These are phyloP conservation scores for Sitta carolinensis DNA, from an alignment of 2,797 vertebrate species.

Conservation along the genomic window DNA sequence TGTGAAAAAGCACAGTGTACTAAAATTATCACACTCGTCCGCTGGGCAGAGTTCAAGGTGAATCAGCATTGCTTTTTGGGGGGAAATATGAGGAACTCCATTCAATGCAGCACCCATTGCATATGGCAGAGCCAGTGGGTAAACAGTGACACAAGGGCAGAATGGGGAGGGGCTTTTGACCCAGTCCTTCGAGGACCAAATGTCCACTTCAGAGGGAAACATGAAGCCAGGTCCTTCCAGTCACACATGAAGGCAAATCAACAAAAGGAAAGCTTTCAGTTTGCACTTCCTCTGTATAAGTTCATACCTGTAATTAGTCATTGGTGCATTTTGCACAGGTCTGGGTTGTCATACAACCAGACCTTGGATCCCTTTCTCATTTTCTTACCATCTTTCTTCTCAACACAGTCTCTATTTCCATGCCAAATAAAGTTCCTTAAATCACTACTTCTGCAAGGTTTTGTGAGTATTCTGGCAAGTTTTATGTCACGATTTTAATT, in stretches of 20 bases:
- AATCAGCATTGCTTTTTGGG: neutral
- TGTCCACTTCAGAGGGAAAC: neutral
- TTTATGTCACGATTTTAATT: neutral
- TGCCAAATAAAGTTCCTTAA: neutral
- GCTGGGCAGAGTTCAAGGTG: neutral
- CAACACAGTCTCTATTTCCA: neutral
- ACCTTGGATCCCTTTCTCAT: neutral
- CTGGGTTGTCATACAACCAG: neutral
- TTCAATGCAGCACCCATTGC: neutral
- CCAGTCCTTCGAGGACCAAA: neutral
- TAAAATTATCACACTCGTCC: neutral
- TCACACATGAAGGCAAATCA: neutral
- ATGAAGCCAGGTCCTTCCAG: neutral
- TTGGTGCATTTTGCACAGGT: neutral
- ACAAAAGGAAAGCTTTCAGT: neutral
- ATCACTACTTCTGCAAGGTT: neutral
- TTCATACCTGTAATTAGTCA: neutral
- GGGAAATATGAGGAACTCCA: rapidly evolving
- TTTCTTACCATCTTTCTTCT: neutral
- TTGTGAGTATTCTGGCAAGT: neutral
- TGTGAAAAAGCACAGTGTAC: neutral
- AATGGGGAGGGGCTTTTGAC: neutral
- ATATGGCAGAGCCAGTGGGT: neutral
- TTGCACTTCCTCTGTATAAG: rapidly evolving
- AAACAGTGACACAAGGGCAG: neutral